Base-by-base conservation (phyloP, 2,113 vertebrate species). In the Ophthalmolycus amberensis region DNA sequence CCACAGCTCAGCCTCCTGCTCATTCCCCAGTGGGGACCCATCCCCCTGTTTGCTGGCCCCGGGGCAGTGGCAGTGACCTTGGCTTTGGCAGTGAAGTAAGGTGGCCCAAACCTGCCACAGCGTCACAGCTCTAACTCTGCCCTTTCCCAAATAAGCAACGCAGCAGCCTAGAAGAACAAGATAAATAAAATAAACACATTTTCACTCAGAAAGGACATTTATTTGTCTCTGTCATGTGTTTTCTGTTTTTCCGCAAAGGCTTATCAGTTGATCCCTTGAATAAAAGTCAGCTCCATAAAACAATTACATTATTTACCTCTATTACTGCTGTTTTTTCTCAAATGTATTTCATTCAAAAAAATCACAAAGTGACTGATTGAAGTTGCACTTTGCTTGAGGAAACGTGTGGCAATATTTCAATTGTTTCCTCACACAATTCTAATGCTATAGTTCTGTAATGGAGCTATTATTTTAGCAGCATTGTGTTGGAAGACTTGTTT, bases 11-110 rank as follows among this genome's bases (percentile, higher is more conserved):
- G 83, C 75, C 87, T 89, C 85, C 89, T 87, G 84, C 80, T 83
- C 75, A 79, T 72, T 90, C 87, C 82, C 90, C 67, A 85, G 48
- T 84, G 71, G 84, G 82, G 76, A 80, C 95, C 93, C 95, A 82
- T 77, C 90, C 90, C 88, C 91, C 93, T 92, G 93, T 93, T 88
- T 85, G 94, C 86, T 94, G 93, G 95, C 95, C 95, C 94, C 85
- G 60, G 94, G 96, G 96, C 94, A 87, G 86, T 82, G 89, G 89
- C 91, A 91, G 76, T 95, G 95, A 96, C 95, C 93, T 95, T 95
- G 94, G 93, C 91, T 92, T 94, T 94, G 93, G 90, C 84, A 85
- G 78, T 84, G 82, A 91, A 90, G 89, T 78, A 67, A 90, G 84
- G 82, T 89, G 88, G 84, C 81, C 86, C 77, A 70, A 86, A 90